phyloP scores from a whole-genome alignment of 1,140 invertebrate genomes.

The Helicoverpa armigera region DNA sequence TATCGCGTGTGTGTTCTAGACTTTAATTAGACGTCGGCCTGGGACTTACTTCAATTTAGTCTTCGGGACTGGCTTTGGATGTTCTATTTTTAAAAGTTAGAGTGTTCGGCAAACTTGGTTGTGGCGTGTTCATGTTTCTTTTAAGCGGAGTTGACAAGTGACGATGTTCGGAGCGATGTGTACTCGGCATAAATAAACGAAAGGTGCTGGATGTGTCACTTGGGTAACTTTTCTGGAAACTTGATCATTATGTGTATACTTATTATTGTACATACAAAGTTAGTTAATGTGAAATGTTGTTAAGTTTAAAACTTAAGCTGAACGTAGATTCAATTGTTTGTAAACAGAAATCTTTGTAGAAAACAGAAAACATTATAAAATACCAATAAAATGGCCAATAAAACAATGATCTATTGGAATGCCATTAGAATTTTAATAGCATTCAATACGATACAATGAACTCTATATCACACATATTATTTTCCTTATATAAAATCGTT shows the following conservation, averaged over 20 bases:
- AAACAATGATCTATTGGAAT: too few relatives aligned
- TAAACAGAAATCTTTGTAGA: too few relatives aligned
- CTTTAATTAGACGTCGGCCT: constrained; percentile 33
- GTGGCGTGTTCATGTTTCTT: constrained; percentile 3
- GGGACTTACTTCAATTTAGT: constrained; percentile 21
- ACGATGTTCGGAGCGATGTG: neutral
- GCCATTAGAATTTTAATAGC: too few relatives aligned
- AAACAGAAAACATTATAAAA: too few relatives aligned
- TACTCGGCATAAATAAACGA: constrained; percentile 22
- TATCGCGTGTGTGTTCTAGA: constrained; percentile 37
- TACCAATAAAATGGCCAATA: too few relatives aligned
- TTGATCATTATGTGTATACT: neutral
- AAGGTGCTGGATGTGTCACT: constrained; percentile 6
- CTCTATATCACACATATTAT: too few relatives aligned
- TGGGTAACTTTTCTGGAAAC: constrained; percentile 7
- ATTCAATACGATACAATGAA: too few relatives aligned
- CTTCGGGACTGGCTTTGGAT: neutral
- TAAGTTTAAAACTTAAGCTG: too few relatives aligned
- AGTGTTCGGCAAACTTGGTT: neutral
- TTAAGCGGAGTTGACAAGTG: constrained; percentile 10
- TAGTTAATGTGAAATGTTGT: too few relatives aligned
- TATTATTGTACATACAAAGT: too few relatives aligned
- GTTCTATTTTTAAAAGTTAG: neutral
- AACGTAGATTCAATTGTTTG: too few relatives aligned
- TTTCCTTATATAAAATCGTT: too few relatives aligned